phyloP scores from a whole-genome alignment of 2,113 vertebrate genomes.

The Trogon melanurus region DNA sequence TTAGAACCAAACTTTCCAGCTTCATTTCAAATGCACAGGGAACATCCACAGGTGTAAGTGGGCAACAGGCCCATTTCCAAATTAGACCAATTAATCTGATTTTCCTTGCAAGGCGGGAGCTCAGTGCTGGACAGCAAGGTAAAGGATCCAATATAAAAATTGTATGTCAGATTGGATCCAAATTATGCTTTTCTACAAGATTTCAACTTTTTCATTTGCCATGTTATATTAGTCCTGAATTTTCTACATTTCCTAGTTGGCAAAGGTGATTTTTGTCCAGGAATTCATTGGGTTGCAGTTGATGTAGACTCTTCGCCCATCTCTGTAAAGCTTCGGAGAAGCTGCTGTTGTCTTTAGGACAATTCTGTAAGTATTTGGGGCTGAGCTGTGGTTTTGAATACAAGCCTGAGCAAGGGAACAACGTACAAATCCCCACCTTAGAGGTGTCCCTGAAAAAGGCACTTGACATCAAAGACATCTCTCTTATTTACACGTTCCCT shows the following conservation, averaged over 20 bases:
- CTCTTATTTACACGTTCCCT: not conserved
- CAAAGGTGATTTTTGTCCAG: conserved; percentile 64
- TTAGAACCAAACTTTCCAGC: not conserved
- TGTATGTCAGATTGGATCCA: not conserved
- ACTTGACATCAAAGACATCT: not conserved
- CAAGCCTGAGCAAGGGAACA: not conserved
- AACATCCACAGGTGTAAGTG: not conserved
- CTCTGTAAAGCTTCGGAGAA: not conserved
- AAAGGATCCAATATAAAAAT: not conserved
- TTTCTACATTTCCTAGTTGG: conserved; percentile 51
- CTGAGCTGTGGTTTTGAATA: not conserved
- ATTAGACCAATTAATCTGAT: not conserved
- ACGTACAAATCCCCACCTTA: not conserved
- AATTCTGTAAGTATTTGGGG: not conserved
- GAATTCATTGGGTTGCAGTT: not conserved
- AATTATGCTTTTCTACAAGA: not conserved
- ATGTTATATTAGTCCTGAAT: conserved; percentile 43
- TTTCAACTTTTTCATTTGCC: not conserved
- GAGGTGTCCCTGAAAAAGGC: not conserved
- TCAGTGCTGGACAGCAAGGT: not conserved
- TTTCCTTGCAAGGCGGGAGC: not conserved
- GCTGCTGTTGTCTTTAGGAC: not conserved
- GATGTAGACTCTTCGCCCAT: not conserved
- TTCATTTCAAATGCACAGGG: not conserved
- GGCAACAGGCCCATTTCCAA: not conserved